Evolutionary conservation across 2,888 invertebrate genomes (phyloP).

Genomic region (Rutpela maculata): DNA sequence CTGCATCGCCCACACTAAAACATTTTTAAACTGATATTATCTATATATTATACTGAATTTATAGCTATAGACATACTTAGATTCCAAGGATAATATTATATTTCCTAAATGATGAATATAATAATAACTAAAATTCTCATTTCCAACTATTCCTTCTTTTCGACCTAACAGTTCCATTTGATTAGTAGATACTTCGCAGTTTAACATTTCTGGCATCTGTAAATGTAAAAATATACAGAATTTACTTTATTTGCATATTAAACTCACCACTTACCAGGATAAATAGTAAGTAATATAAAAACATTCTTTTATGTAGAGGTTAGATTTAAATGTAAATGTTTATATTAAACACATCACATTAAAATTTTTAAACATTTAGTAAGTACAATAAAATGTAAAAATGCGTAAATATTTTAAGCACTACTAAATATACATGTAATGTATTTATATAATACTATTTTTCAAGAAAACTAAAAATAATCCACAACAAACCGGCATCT

Average conservation of each 20-base stretch:
- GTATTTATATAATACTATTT: too few species aligned
- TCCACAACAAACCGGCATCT: too few species aligned
- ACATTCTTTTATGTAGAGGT: constrained; percentile 4
- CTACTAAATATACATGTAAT: too few species aligned
- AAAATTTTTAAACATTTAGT: too few species aligned
- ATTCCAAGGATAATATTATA: constrained; percentile 34
- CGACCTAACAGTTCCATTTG: constrained; percentile 44
- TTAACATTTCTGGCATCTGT: not conserved
- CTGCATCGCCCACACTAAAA: constrained; percentile 57
- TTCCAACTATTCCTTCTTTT: constrained; percentile 46
- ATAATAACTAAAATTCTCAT: constrained; percentile 50
- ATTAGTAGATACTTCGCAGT: constrained; percentile 17
- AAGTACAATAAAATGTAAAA: too few species aligned
- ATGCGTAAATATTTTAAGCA: too few species aligned
- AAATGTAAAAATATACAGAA: not conserved
- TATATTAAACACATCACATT: too few species aligned
- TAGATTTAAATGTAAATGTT: not conserved
- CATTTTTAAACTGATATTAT: not conserved
- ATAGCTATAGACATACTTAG: constrained; percentile 22
- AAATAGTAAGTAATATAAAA: constrained; percentile 17
- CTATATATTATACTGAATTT: not conserved
- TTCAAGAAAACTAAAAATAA: too few species aligned
- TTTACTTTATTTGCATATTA: not conserved
- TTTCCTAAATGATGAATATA: constrained; percentile 48
- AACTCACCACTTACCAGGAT: not conserved